These are phyloP conservation scores for Camponotus fellah DNA, from an alignment of 2,888 invertebrate species.

Conservation along the genomic window DNA sequence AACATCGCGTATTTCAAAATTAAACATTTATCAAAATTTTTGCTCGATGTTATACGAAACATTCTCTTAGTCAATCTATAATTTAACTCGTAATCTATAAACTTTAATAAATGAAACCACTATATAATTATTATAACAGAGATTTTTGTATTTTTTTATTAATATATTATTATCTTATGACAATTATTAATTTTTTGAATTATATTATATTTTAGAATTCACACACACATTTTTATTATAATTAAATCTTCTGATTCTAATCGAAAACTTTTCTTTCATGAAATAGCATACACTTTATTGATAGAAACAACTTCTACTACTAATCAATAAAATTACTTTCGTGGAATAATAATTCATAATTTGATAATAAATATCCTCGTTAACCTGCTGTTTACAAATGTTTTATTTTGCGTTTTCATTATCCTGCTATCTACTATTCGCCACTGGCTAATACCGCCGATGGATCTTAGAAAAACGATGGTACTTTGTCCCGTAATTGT, in stretches of 20 bases:
- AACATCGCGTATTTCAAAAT: neutral
- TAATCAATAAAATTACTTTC: neutral
- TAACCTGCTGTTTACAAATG: neutral
- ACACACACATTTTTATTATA: neutral
- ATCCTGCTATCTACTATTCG: conserved; percentile 12
- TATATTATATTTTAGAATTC: neutral
- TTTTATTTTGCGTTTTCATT: neutral
- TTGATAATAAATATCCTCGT: conserved; percentile 16
- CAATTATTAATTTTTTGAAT: neutral
- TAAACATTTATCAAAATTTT: neutral
- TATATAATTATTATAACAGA: neutral
- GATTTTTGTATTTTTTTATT: neutral
- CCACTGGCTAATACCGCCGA: conserved; percentile 35
- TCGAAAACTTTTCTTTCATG: neutral
- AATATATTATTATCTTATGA: neutral
- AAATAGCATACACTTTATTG: neutral
- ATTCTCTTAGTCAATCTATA: neutral
- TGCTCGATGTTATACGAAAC: neutral
- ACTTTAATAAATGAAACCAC: neutral
- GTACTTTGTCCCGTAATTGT: conserved; percentile 43
- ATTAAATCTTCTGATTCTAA: neutral
- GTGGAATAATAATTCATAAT: conserved; percentile 6
- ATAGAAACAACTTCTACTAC: neutral
- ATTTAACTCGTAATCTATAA: neutral
- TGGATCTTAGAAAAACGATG: conserved; percentile 41